A percentile compares a stretch with the other conserved stretches of the same genome.
Evolutionary conservation across 1,140 invertebrate species (phyloP).

Genomic region (Drosophila subpulchrella): DNA sequence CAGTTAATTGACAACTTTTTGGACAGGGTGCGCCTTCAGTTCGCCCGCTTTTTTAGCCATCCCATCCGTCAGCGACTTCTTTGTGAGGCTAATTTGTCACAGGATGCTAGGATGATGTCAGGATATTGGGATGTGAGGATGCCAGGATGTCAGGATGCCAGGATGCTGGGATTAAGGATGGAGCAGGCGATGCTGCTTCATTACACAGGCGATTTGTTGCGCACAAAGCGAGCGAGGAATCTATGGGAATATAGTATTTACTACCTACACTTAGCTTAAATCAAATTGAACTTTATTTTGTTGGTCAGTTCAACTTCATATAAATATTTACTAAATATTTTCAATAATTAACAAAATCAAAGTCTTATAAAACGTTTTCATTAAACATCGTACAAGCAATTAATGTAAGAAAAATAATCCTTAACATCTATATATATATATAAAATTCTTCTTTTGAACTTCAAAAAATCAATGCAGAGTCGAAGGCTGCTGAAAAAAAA

Average conservation of each 20-base stretch:
- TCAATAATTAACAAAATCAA: not conserved
- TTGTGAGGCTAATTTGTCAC: conserved; percentile 78
- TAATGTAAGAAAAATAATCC: too few relatives aligned
- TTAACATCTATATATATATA: too few relatives aligned
- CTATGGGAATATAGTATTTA: conserved; percentile 4
- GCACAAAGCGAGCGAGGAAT: conserved; percentile 52
- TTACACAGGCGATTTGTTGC: conserved; percentile 80
- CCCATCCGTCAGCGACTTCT: conserved; percentile 27
- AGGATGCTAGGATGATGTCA: conserved; percentile 52
- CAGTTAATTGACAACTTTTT: conserved; percentile 63
- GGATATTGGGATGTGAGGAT: conserved; percentile 21
- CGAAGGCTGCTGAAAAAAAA: too few relatives aligned
- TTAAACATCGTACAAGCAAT: too few relatives aligned
- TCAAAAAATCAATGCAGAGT: too few relatives aligned
- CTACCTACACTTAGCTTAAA: not conserved
- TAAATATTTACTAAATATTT: too few relatives aligned
- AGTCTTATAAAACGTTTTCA: too few relatives aligned
- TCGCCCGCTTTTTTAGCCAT: conserved; percentile 43
- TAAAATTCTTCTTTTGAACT: too few relatives aligned
- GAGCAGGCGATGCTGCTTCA: conserved; percentile 44
- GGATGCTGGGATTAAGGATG: conserved; percentile 7
- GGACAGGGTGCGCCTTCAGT: conserved; percentile 3
- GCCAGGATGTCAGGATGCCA: not conserved
- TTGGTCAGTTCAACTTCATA: too few relatives aligned
- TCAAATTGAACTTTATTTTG: not conserved